A percentile compares a stretch with the other conserved stretches of the same genome.
These are phyloP conservation scores for Zaprionus camerounensis DNA, from an alignment of 1,140 invertebrate species.

Conservation along the genomic window DNA sequence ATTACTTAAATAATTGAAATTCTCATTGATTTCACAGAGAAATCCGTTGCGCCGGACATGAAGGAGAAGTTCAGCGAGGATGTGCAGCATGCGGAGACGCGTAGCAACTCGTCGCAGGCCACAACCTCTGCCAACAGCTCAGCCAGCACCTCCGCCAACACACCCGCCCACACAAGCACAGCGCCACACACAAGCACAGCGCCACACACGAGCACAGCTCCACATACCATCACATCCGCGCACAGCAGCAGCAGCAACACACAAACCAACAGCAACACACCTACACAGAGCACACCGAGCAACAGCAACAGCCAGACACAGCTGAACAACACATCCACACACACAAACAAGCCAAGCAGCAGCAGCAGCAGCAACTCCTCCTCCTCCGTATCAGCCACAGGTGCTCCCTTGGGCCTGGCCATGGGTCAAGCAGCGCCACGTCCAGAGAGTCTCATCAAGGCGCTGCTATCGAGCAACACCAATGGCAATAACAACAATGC, in stretches of 20 bases:
- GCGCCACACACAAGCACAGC: not conserved
- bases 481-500: constrained; percentile 11
- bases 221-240: no score
- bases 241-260: not conserved
- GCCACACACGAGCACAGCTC: not conserved
- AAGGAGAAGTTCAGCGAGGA: constrained; percentile 61
- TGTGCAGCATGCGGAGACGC: constrained; percentile 31
- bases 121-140: not conserved
- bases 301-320: no score
- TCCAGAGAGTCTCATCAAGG: constrained; percentile 63
- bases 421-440: constrained; percentile 8
- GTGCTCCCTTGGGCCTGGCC: not conserved
- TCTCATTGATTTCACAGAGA: constrained; percentile 31
- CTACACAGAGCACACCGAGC: no score
- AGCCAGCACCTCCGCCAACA: not conserved
- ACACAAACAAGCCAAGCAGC: not conserved
- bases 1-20: not conserved
- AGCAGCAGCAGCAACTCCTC: not conserved
- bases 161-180: not conserved
- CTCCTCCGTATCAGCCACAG: not conserved
- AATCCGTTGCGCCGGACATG: constrained; percentile 47
- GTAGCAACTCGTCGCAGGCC: constrained; percentile 15
- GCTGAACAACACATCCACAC: not conserved
- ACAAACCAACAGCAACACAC: not conserved
- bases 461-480: constrained; percentile 51